These are phyloP conservation scores for Trialeurodes vaporariorum DNA, from an alignment of 1,140 invertebrate genomes.

Conservation along the genomic window DNA sequence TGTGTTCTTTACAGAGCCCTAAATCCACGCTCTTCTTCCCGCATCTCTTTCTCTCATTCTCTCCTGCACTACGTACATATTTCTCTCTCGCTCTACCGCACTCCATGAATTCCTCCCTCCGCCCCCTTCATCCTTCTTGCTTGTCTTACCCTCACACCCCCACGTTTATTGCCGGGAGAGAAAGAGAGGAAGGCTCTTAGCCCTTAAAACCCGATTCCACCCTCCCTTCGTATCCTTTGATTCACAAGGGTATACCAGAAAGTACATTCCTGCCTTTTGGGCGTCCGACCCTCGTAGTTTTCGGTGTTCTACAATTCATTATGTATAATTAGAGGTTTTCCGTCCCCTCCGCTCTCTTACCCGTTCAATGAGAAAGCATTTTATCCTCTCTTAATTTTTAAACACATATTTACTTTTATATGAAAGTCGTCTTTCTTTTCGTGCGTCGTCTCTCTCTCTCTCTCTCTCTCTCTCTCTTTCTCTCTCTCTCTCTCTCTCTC, in stretches of 20 bases:
- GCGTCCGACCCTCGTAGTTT: not conserved
- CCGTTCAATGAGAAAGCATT: not conserved
- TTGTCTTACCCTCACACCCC: not conserved
- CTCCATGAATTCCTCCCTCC: not conserved
- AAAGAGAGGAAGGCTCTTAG: not conserved
- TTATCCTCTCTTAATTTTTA: not conserved
- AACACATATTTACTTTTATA: not conserved
- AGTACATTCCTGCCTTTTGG: no score
- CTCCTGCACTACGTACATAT: no score
- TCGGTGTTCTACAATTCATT: not conserved
- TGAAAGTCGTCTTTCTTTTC: not conserved
- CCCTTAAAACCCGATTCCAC: not conserved
- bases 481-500: no score
- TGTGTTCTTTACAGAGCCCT: not conserved
- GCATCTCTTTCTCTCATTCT: not conserved
- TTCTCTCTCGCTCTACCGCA: not conserved
- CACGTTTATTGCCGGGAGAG: not conserved
- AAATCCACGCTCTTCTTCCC: not conserved
- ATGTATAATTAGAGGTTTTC: not conserved
- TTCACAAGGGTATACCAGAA: not conserved
- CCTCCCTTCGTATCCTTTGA: not conserved
- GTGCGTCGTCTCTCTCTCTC: not conserved
- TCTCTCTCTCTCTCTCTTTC: not conserved
- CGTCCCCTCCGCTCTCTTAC: not conserved
- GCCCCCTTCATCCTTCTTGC: no score